phyloP scores from a whole-genome alignment of 2,797 vertebrate genomes.

The Acrossocheilus wenchowensis region DNA sequence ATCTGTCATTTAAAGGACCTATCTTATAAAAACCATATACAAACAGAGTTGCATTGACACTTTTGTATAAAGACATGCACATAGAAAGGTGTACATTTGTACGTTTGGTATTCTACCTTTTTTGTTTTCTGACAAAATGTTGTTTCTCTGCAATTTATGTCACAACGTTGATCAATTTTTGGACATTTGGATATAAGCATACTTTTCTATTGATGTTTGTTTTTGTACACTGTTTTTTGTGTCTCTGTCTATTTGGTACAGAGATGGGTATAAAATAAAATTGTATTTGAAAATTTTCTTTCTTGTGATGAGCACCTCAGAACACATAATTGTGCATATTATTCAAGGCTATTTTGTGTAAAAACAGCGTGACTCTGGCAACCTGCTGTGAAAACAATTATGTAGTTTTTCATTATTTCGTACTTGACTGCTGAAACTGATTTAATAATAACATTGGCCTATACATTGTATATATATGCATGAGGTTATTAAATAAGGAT shows the following conservation, averaged over 20 bases:
- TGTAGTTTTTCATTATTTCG: neutral
- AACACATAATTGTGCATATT: neutral
- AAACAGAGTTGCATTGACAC: conserved; percentile 79
- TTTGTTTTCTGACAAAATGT: conserved; percentile 65
- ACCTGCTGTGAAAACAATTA: neutral
- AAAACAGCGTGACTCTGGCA: neutral
- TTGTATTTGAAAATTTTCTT: conserved; percentile 72
- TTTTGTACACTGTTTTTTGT: conserved; percentile 85
- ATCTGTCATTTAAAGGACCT: conserved; percentile 64
- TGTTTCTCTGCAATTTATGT: conserved; percentile 61
- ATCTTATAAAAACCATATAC: conserved; percentile 72
- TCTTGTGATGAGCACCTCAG: neutral
- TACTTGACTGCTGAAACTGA: neutral
- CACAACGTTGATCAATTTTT: conserved; percentile 72
- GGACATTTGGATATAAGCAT: conserved; percentile 84
- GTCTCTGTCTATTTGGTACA: conserved; percentile 79
- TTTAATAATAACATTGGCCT: neutral
- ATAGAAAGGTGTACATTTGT: conserved; percentile 78
- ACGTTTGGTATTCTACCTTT: conserved; percentile 81
- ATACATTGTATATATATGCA: neutral
- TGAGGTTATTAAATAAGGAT: conserved; percentile 1
- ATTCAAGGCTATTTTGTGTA: neutral
- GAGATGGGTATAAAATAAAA: conserved; percentile 81
- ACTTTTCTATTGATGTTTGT: conserved; percentile 88
- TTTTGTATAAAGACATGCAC: conserved; percentile 79